Evolutionary conservation across 2,888 invertebrate species (phyloP).

Genomic region (Drosophila formosana): DNA sequence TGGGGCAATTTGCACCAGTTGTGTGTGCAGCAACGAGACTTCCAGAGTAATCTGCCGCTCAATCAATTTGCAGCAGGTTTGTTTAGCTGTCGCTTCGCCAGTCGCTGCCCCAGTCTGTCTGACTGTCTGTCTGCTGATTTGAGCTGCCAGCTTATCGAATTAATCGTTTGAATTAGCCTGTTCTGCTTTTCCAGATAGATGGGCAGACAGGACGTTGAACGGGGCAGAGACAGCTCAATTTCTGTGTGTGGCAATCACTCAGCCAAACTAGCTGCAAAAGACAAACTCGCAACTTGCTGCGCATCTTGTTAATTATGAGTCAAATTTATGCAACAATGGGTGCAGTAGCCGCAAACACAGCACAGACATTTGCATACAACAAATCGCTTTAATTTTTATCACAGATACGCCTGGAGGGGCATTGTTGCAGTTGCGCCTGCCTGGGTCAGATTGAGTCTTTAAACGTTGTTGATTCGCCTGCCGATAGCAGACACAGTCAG

Average conservation of each 20-base stretch:
- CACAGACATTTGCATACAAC: constrained; percentile 51
- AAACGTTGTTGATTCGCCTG: constrained; percentile 61
- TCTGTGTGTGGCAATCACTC: constrained; percentile 65
- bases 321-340: constrained; percentile 77
- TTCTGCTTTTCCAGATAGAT: constrained; percentile 17
- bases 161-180: constrained; percentile 74
- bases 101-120: constrained; percentile 35
- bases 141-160: constrained; percentile 77
- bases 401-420: constrained; percentile 28
- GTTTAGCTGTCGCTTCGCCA: constrained; percentile 42
- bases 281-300: constrained; percentile 44
- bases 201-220: constrained; percentile 1
- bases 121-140: constrained; percentile 54
- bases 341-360: constrained; percentile 56
- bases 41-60: constrained; percentile 70
- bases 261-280: constrained; percentile 55
- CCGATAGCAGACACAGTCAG: constrained; percentile 32
- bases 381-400: constrained; percentile 46
- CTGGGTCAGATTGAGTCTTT: constrained; percentile 41
- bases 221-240: constrained; percentile 66
- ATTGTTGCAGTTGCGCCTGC: constrained; percentile 32
- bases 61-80: constrained; percentile 75
- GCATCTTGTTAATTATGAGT: constrained; percentile 75
- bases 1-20: constrained; percentile 64
- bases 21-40: constrained; percentile 34